Evolutionary conservation across 2,888 invertebrate species (phyloP).

Genomic region (Chydorus sphaericus): DNA sequence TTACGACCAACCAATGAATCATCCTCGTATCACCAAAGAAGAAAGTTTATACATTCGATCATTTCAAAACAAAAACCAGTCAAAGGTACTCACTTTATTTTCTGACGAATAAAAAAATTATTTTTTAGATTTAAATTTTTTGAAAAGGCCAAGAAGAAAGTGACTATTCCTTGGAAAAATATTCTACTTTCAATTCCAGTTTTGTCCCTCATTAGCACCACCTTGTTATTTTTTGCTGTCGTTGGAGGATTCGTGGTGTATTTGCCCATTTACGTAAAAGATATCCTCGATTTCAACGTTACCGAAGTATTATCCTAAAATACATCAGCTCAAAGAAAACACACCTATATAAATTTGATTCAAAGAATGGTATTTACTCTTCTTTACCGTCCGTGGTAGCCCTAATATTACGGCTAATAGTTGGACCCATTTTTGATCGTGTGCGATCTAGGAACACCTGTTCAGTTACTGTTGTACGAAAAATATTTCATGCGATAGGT

Average conservation of each 20-base stretch:
- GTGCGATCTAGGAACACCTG: no score
- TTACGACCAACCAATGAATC: slow-evolving; percentile 22
- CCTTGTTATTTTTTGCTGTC: slow-evolving; percentile 33
- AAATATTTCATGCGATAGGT: no score
- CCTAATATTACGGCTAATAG: slow-evolving; percentile 22
- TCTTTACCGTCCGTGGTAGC: slow-evolving; percentile 26
- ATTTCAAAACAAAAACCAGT: no score
- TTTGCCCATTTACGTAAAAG: no score
- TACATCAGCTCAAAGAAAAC: no score
- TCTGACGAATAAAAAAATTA: neutral
- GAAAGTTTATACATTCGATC: slow-evolving; percentile 27
- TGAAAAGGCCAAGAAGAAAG: slow-evolving; percentile 21
- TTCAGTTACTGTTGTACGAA: no score
- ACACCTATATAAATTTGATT: no score
- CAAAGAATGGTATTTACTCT: slow-evolving; percentile 28
- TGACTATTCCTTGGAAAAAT: slow-evolving; percentile 33
- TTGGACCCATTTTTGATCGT: slow-evolving; percentile 24
- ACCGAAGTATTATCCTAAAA: no score
- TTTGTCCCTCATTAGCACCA: slow-evolving; percentile 33
- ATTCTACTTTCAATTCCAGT: slow-evolving; percentile 34
- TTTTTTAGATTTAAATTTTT: slow-evolving; percentile 8
- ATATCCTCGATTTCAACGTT: no score
- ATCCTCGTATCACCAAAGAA: slow-evolving; percentile 27
- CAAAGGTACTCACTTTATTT: neutral
- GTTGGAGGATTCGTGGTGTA: no score